Base-by-base conservation (phyloP, 2,888 invertebrate genomes). In the Drosophila kuntzei region DNA sequence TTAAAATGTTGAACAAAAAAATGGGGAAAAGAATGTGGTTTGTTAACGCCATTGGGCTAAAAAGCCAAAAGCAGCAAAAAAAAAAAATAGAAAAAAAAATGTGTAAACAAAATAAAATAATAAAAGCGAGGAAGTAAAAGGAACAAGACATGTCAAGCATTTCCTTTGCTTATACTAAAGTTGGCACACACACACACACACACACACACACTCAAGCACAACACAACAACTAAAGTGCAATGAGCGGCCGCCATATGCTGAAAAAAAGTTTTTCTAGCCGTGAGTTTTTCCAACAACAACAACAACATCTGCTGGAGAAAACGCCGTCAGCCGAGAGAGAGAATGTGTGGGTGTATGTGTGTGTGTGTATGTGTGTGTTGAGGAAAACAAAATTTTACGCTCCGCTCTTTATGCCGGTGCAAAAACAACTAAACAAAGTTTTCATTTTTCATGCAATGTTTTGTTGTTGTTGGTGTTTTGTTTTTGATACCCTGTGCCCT, bases 141-240 rank as follows among this genome's bases (percentile, higher is more conserved):
- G 70, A 74, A 83, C 71, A 72, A 80, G 81, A 78, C 73, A 73
- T 87, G 84, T 83, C 77, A 79, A 79, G 84, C 81, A 87, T 81
- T 82, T 83, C 86, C 83, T 80, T 68, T 78, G 72, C 83, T 68
- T 61, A 46, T 76, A 70, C 57, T 64, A 80, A 69, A 76, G 71
- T 71, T 79, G 74, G 43, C 65, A 12, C 43, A 73, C 59, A 46
- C 34, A 39, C 53, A 65, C 46, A 41, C 46, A 12, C 46, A 18
- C 58, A 32, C 25, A 29, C 29, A 41, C 36, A 11, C 37, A 37
- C 29, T 9, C 9, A 27, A 27, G 50, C 32, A 41, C 49, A 20
- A 11, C 18, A 50, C 18, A 50, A 49, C 74, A 72, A 60, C 49
- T 61, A 53, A 69, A 59, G 44, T 74, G 81, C 59, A 78, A 70